phyloP scores from a whole-genome alignment of 2,888 invertebrate genomes.

The Drosophila anomalipes region DNA sequence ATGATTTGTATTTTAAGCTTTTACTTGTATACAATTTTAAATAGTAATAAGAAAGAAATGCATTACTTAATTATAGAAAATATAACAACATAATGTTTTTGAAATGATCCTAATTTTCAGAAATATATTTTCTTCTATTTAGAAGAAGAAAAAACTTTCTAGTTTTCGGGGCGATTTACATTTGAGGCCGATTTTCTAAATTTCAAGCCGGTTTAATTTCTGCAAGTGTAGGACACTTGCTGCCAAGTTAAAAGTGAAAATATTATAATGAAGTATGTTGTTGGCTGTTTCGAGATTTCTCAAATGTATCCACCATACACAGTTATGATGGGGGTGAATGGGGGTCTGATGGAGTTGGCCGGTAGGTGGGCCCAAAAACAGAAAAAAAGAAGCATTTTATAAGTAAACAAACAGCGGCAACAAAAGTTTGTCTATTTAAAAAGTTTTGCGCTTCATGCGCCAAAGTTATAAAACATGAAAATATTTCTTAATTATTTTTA shows the following conservation, averaged over 20 bases:
- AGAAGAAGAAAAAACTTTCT: not conserved
- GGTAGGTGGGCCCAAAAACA: not conserved
- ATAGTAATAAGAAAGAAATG: not conserved
- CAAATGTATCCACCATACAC: conserved; percentile 67
- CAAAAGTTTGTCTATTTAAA: conserved; percentile 80
- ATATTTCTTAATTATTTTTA: conserved; percentile 82
- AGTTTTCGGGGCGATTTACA: not conserved
- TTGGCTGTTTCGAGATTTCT: conserved; percentile 75
- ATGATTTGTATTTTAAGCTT: not conserved
- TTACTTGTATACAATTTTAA: too few relatives aligned
- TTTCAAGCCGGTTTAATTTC: not conserved
- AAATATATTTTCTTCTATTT: too few relatives aligned
- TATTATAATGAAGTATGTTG: conserved; percentile 81
- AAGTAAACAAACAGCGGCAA: conserved; percentile 76
- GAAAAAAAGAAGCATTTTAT: conserved; percentile 55
- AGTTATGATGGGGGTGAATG: conserved; percentile 32
- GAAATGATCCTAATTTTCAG: too few relatives aligned
- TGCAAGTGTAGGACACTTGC: conserved; percentile 30
- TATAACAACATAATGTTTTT: not conserved
- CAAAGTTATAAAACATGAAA: conserved; percentile 81
- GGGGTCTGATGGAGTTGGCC: not conserved
- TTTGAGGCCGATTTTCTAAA: not conserved
- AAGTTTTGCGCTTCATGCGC: conserved; percentile 71
- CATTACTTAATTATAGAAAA: not conserved
- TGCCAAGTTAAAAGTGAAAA: conserved; percentile 76